Evolutionary conservation across 2,797 vertebrate genomes (phyloP).

Genomic region (Crocodylus rhombifer): DNA sequence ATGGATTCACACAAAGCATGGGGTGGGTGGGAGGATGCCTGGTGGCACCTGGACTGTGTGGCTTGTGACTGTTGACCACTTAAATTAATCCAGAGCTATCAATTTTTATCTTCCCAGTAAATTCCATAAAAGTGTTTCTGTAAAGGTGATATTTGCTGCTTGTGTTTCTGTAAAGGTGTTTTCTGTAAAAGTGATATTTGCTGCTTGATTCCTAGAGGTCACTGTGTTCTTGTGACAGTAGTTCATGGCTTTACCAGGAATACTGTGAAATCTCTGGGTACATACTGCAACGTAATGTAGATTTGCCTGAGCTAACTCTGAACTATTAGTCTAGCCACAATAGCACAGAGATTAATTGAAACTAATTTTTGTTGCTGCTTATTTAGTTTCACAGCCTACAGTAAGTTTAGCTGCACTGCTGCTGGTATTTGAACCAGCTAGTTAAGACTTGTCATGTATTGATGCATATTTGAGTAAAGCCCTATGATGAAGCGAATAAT

Average conservation of each 20-base stretch:
- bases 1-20: neutral
- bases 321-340: neutral
- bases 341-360: too few relatives aligned
- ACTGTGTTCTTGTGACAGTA: fast-evolving
- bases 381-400: too few relatives aligned
- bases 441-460: neutral
- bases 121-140: neutral
- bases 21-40: too few relatives aligned
- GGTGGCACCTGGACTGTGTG: too few relatives aligned
- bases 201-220: neutral
- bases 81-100: neutral
- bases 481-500: neutral
- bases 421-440: too few relatives aligned
- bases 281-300: neutral
- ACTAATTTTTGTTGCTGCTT: too few relatives aligned
- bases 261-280: neutral
- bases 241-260: fast-evolving
- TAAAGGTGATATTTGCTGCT: neutral
- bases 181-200: neutral
- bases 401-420: too few relatives aligned
- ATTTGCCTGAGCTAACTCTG: neutral
- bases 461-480: too few relatives aligned
- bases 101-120: neutral
- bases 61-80: too few relatives aligned
- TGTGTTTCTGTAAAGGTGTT: neutral